Evolutionary conservation across 1,140 invertebrate species (phyloP).

Genomic region (Drosophila elegans): DNA sequence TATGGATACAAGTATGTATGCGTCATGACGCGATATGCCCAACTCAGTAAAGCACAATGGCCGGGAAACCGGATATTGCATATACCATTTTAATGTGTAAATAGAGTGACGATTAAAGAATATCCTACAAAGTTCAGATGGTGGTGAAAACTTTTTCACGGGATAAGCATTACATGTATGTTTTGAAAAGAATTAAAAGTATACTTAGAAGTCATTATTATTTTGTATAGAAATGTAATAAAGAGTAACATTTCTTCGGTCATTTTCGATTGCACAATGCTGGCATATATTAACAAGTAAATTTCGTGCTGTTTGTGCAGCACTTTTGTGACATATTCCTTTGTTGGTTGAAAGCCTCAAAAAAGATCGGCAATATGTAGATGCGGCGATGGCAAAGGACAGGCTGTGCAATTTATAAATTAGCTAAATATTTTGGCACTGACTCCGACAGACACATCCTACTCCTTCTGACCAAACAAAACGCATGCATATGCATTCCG

Average conservation of each 20-base stretch:
- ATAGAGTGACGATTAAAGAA: not conserved
- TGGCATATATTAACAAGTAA: constrained; percentile 8
- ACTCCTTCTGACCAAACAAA: constrained; percentile 16
- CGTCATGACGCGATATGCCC: constrained; percentile 18
- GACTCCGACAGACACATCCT: not conserved
- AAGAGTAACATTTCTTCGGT: not conserved
- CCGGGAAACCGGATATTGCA: not conserved
- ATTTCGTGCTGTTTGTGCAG: constrained; percentile 48
- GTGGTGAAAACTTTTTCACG: not conserved
- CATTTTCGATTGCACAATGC: not conserved
- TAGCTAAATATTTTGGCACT: constrained; percentile 73
- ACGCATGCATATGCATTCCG: constrained; percentile 49
- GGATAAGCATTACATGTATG: too few species aligned
- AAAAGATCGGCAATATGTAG: constrained; percentile 1
- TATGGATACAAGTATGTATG: constrained; percentile 13
- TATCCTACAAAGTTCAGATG: not conserved
- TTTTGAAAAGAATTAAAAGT: too few species aligned
- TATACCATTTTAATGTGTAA: not conserved
- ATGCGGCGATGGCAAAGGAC: constrained; percentile 16
- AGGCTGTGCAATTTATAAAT: constrained; percentile 64
- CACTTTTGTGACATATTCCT: constrained; percentile 35
- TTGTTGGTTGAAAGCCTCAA: constrained; percentile 40
- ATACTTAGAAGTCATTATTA: too few species aligned
- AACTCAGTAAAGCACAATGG: not conserved
- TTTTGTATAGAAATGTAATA: not conserved